Conservation (phyloP, 2,888 invertebrate species). For the Cheilosia grossa region DNA sequence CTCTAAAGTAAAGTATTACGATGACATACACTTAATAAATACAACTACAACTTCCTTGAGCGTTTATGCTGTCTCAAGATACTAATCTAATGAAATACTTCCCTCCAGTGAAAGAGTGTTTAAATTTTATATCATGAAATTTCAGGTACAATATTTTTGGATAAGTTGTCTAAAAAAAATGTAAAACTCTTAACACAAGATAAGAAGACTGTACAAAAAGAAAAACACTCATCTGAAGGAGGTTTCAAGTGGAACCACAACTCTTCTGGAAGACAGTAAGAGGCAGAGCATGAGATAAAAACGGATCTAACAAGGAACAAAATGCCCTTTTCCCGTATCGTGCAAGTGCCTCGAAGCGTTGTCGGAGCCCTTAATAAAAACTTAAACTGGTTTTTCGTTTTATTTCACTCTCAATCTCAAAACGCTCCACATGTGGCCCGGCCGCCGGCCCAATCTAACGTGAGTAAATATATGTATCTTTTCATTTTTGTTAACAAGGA, state of each 20-base stretch:
- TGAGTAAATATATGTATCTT: background rate
- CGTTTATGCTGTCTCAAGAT: slow-evolving; percentile 61
- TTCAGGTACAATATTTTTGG: slow-evolving; percentile 44
- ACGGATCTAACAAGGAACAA: slow-evolving; percentile 28
- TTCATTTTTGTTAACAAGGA: slow-evolving; percentile 10
- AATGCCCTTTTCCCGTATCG: slow-evolving; percentile 2
- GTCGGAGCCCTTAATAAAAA: slow-evolving; percentile 1
- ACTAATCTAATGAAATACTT: slow-evolving; percentile 69
- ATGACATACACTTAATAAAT: slow-evolving; percentile 47
- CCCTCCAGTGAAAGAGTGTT: slow-evolving; percentile 44
- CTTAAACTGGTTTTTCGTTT: slow-evolving; percentile 30
- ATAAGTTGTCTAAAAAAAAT: slow-evolving; percentile 10
- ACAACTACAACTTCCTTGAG: slow-evolving; percentile 36
- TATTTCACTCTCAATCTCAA: slow-evolving; percentile 26
- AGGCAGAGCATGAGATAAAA: slow-evolving; percentile 9
- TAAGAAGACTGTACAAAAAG: background rate
- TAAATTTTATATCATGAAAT: slow-evolving; percentile 4
- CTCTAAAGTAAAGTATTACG: background rate
- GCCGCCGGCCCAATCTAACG: slow-evolving; percentile 8
- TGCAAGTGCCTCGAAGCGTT: background rate
- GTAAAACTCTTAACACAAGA: slow-evolving; percentile 6
- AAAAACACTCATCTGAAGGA: slow-evolving; percentile 22
- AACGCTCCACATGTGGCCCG: slow-evolving; percentile 37
- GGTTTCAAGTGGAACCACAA: slow-evolving; percentile 30
- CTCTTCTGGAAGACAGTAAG: background rate